Percentiles rank a stretch among this genome's conserved stretches.
These are phyloP conservation scores for Papilio polytes DNA, from an alignment of 1,140 invertebrate genomes.

Conservation along the genomic window DNA sequence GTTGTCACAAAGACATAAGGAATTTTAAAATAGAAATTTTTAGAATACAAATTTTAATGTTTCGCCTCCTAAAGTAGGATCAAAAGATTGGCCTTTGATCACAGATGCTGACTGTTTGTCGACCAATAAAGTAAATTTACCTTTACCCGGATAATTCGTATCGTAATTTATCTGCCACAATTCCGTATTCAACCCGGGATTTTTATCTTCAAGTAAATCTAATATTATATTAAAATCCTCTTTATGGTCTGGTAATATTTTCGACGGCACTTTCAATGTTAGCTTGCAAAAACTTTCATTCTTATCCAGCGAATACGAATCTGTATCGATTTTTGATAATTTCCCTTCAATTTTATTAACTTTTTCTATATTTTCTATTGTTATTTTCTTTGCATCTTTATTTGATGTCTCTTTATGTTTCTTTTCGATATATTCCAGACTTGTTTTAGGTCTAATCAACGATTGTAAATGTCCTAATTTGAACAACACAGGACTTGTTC, in stretches of 20 bases:
- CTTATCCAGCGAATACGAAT: constrained; percentile 33
- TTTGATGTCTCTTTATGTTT: constrained; percentile 27
- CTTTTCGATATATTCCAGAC: constrained; percentile 57
- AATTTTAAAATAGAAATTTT: neutral
- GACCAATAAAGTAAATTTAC: constrained; percentile 62
- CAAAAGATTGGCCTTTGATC: constrained; percentile 59
- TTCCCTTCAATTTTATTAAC: neutral
- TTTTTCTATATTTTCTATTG: neutral
- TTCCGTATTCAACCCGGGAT: constrained; percentile 71
- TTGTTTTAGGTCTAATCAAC: constrained; percentile 57
- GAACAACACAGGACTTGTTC: constrained; percentile 55
- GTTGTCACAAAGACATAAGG: neutral
- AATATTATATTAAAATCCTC: constrained; percentile 70
- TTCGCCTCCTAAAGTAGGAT: constrained; percentile 61
- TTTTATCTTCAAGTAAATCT: constrained; percentile 70
- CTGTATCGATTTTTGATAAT: neutral
- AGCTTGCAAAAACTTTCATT: constrained; percentile 51
- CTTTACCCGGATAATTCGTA: constrained; percentile 51
- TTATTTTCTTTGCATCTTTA: constrained; percentile 14
- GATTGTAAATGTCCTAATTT: constrained; percentile 70
- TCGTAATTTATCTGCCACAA: constrained; percentile 61
- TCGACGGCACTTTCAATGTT: constrained; percentile 59
- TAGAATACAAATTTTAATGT: constrained; percentile 63
- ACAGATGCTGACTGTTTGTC: constrained; percentile 64
- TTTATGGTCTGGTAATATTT: constrained; percentile 61